Evolutionary conservation across 2,797 vertebrate genomes (phyloP).

Genomic region (Danio aesculapii): DNA sequence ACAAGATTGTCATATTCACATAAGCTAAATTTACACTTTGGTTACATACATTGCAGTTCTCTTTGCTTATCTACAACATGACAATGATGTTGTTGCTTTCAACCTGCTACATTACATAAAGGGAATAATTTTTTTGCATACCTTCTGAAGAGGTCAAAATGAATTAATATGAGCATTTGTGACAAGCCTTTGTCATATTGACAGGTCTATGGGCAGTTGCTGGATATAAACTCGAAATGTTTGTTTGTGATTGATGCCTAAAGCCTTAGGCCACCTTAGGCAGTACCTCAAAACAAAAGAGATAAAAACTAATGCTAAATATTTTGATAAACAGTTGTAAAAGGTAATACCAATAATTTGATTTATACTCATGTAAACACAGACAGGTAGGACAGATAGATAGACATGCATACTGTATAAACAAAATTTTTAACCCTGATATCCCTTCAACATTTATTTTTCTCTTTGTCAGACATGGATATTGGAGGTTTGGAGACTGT

Average conservation of each 20-base stretch:
- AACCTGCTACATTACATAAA: neutral
- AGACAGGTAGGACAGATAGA: no score
- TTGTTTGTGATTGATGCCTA: slow-evolving; percentile 15
- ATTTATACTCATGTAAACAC: neutral
- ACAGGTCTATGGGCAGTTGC: neutral
- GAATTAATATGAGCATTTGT: slow-evolving; percentile 12
- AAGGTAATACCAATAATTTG: slow-evolving; percentile 7
- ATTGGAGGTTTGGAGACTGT: slow-evolving; percentile 81
- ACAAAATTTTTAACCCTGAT: neutral
- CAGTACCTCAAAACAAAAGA: slow-evolving; percentile 44
- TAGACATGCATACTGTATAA: no score
- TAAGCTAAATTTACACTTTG: no score
- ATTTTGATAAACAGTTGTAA: slow-evolving; percentile 2
- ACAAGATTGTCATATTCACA: no score
- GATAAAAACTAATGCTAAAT: slow-evolving; percentile 8
- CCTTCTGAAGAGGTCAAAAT: neutral
- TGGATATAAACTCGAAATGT: neutral
- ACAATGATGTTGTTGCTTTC: neutral
- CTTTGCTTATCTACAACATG: neutral
- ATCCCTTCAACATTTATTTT: neutral
- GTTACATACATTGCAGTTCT: neutral
- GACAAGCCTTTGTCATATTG: neutral
- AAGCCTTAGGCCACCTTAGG: slow-evolving; percentile 33
- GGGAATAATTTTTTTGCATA: neutral
- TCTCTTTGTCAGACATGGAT: slow-evolving; percentile 72